Base-by-base conservation (phyloP, 2,888 invertebrate species). In the Ormyrus pomaceus region DNA sequence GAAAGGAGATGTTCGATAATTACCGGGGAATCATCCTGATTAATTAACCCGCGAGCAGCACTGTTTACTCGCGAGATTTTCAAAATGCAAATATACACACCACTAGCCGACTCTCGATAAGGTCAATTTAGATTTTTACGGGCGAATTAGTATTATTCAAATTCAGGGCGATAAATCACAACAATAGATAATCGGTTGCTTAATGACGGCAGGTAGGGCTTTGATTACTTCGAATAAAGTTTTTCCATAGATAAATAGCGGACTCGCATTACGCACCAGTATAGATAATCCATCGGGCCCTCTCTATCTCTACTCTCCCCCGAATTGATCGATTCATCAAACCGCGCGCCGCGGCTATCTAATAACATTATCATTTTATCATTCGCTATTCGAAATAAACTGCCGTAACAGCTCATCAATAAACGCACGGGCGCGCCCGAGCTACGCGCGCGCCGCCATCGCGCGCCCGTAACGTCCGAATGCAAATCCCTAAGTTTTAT, bases 401-500 rank as follows among this genome's bases (percentile, higher is more conserved):
- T 70, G 51, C 50, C 58, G 70, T 75, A 75, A 79, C 65, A 64
- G 79, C 74, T 74, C 69, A 64, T 74, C 79, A 53, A 79, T 74
- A 79, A 79, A 56, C 45, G 11, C 8, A 51, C 34, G 13, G 58
- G 59, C 45, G 58, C 58, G 50, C 48, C 7, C 2, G 11, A 2
- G 64, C 46, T 2, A 4, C 34, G 19, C 46, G 9, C 46, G 9
- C 55, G 55, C 11, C 58, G 50, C 71, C 50, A 48, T 51, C 48
- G 50, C 50, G 34, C 48, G 34, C 34, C 13, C 9, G 64, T 45
- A 62, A 71, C n/a, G 62, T 77, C 51, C 11, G 53, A 75, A 80
- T 80, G 80, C 76, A 80, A 80, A 80, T 76, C 55, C 71, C 72
- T 80, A 72, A 72, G 68, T 80, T 80, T 80, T 76, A 76, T 76